phyloP scores from a whole-genome alignment of 2,888 invertebrate genomes.

The Ormyrus labotus region DNA sequence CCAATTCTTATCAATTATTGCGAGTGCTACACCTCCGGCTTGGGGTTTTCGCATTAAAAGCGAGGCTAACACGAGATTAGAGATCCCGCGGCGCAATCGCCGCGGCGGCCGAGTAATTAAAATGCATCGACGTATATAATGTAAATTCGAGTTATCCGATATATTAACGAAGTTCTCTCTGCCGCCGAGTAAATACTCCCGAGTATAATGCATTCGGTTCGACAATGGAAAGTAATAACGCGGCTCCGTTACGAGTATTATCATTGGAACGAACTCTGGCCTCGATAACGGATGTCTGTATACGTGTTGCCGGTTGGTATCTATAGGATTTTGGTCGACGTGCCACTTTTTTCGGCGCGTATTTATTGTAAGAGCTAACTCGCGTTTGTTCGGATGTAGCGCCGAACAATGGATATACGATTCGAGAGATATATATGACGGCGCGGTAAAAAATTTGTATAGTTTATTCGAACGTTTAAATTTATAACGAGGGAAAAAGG shows the following conservation, averaged over 20 bases:
- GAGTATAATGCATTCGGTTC: not conserved
- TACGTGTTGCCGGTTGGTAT: not conserved
- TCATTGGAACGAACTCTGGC: not conserved
- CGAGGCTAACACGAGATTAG: constrained; percentile 6
- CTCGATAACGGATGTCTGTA: not conserved
- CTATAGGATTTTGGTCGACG: not conserved
- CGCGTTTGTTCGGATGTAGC: too few relatives aligned
- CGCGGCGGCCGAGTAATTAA: constrained; percentile 18
- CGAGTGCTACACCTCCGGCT: not conserved
- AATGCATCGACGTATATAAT: not conserved
- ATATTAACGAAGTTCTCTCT: too few relatives aligned
- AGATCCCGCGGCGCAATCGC: not conserved
- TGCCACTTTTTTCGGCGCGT: too few relatives aligned
- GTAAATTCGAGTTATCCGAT: not conserved
- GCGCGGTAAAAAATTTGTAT: too few relatives aligned
- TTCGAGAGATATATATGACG: too few relatives aligned
- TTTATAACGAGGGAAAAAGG: too few relatives aligned
- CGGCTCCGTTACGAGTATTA: not conserved
- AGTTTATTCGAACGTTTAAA: too few relatives aligned
- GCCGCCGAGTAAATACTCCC: not conserved
- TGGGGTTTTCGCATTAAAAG: not conserved
- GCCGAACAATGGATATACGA: too few relatives aligned
- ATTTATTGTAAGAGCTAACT: too few relatives aligned
- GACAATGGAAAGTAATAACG: constrained; percentile 20
- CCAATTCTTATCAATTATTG: constrained; percentile 45